Evolutionary conservation across 2,888 invertebrate genomes (phyloP).

Genomic region (Syrista parreyssii): DNA sequence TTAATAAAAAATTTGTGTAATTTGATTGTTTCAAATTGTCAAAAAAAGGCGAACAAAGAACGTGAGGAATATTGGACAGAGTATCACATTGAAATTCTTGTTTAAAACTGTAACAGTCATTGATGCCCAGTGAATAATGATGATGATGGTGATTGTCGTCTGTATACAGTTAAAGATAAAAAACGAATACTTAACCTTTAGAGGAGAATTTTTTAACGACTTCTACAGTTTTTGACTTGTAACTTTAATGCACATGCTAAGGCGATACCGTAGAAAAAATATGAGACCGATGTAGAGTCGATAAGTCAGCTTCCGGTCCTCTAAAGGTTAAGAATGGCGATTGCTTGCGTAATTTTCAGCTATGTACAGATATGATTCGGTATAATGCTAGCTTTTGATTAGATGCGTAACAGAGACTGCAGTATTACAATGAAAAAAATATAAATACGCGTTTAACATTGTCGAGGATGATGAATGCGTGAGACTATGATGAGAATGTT

Average conservation of each 20-base stretch:
- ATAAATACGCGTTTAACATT: not conserved
- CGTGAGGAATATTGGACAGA: not conserved
- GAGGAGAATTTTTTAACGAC: no score
- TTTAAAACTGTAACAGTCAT: not conserved
- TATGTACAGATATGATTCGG: not conserved
- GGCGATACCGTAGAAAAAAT: no score
- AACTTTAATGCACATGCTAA: no score
- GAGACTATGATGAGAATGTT: not conserved
- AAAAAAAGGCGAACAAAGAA: not conserved
- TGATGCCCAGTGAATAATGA: not conserved
- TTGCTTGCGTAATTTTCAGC: not conserved
- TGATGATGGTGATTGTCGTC: not conserved
- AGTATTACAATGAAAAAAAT: not conserved
- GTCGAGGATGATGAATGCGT: not conserved
- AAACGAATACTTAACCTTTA: not conserved
- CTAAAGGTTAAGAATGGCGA: not conserved
- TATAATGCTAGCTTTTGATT: constrained; percentile 1
- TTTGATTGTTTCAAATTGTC: not conserved
- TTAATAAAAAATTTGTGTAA: not conserved
- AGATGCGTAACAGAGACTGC: not conserved
- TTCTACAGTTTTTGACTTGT: no score
- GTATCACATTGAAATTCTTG: not conserved
- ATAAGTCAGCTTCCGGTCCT: no score
- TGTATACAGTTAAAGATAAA: not conserved
- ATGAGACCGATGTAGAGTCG: no score